A percentile compares a stretch with the other conserved stretches of the same genome.
phyloP scores from a whole-genome alignment of 2,797 vertebrate genomes.

The Pelobates cultripes region DNA sequence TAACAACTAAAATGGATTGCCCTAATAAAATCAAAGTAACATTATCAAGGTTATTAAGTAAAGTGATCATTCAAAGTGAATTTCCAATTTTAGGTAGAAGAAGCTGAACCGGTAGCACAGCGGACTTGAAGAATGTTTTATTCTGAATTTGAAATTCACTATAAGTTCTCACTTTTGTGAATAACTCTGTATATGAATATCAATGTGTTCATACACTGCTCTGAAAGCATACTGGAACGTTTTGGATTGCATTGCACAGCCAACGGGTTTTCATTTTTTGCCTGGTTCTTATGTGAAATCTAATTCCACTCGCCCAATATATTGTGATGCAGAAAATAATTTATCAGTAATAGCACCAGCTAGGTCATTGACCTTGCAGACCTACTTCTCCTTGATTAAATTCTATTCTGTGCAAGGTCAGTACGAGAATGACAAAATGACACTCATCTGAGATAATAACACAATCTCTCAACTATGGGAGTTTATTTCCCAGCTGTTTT shows the following conservation, averaged over 20 bases:
- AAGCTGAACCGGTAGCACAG: no score
- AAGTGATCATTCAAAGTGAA: no score
- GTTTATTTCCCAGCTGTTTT: constrained; percentile 14
- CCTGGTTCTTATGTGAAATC: constrained; percentile 24
- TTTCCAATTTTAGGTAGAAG: no score
- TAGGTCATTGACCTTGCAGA: constrained; percentile 49
- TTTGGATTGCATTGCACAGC: background rate
- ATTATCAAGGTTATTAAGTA: no score
- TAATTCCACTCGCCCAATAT: constrained; percentile 39
- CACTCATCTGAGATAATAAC: constrained; percentile 42
- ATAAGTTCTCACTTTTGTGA: no score
- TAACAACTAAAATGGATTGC: no score
- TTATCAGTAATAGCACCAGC: constrained; percentile 47
- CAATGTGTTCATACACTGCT: background rate
- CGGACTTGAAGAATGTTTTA: no score
- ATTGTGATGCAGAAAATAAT: constrained; percentile 44
- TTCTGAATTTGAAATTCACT: no score
- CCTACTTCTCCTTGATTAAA: constrained; percentile 44
- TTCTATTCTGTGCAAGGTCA: constrained; percentile 29
- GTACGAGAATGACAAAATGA: constrained; percentile 24
- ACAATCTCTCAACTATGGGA: constrained; percentile 29
- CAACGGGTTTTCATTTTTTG: background rate
- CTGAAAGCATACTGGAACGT: background rate
- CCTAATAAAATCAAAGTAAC: no score
- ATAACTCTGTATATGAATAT: no score